These are phyloP conservation scores for Drosophila pegasa DNA, from an alignment of 2,888 invertebrate species.

Conservation along the genomic window DNA sequence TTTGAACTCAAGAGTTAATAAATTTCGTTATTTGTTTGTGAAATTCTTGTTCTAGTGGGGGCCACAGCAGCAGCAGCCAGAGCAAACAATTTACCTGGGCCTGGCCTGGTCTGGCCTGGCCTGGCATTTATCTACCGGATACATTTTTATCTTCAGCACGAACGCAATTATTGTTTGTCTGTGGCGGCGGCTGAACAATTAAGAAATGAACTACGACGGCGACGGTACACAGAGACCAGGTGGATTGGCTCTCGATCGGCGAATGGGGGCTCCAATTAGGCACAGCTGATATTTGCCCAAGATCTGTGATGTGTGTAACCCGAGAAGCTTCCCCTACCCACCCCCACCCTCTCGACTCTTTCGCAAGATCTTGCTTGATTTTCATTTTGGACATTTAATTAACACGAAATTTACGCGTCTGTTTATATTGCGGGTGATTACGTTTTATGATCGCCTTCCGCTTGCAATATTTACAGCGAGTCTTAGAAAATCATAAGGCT, in stretches of 20 bases:
- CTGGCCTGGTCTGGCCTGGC: slow-evolving; percentile 40
- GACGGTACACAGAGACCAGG: slow-evolving; percentile 46
- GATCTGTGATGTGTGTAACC: slow-evolving; percentile 57
- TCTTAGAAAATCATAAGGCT: slow-evolving; percentile 70
- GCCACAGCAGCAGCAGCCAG: slow-evolving; percentile 13
- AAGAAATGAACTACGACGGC: slow-evolving; percentile 72
- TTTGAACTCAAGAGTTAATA: slow-evolving; percentile 76
- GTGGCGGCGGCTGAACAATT: slow-evolving; percentile 62
- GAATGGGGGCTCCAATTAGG: slow-evolving; percentile 58
- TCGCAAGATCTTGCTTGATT: slow-evolving; percentile 53
- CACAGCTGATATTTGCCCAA: slow-evolving; percentile 64
- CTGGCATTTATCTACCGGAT: slow-evolving; percentile 74
- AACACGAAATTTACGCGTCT: slow-evolving; percentile 55
- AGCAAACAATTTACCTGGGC: slow-evolving; percentile 57
- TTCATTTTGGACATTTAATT: slow-evolving; percentile 70
- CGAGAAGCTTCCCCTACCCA: too few species aligned
- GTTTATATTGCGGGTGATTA: slow-evolving; percentile 62
- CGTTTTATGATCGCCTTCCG: slow-evolving; percentile 74
- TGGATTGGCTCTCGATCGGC: slow-evolving; percentile 35
- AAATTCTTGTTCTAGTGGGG: slow-evolving; percentile 46
- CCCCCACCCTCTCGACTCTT: slow-evolving; percentile 13
- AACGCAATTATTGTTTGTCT: slow-evolving; percentile 69
- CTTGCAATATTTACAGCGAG: slow-evolving; percentile 70
- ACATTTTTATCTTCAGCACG: slow-evolving; percentile 74
- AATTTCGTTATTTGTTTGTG: slow-evolving; percentile 72